Evolutionary conservation across 2,888 invertebrate species (phyloP).

Genomic region (Drosophila rubida): DNA sequence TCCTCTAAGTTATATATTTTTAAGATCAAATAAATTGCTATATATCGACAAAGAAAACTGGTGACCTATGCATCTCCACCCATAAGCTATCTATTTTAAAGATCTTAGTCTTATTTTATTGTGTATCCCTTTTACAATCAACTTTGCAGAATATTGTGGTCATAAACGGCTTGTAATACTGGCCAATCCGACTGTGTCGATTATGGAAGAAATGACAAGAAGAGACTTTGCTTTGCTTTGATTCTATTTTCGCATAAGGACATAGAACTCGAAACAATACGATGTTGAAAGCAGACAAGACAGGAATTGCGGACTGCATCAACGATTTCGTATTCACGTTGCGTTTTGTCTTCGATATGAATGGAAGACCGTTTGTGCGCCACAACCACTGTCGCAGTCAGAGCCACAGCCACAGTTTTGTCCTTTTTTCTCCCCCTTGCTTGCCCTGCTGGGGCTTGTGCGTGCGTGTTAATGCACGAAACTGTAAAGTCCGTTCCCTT

Average conservation of each 20-base stretch:
- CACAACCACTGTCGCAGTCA: background rate
- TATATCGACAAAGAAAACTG: too few relatives aligned
- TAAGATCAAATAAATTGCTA: too few relatives aligned
- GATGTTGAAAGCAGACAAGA: slow-evolving; percentile 19
- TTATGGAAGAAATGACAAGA: background rate
- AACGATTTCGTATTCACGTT: slow-evolving; percentile 64
- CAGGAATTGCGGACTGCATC: slow-evolving; percentile 13
- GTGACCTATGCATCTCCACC: too few relatives aligned
- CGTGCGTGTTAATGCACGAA: slow-evolving; percentile 78
- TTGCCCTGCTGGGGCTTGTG: slow-evolving; percentile 32
- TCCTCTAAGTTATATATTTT: too few relatives aligned
- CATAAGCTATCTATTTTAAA: too few relatives aligned
- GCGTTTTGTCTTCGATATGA: slow-evolving; percentile 62
- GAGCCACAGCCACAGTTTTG: too few relatives aligned
- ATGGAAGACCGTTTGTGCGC: slow-evolving; percentile 30
- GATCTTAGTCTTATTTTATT: too few relatives aligned
- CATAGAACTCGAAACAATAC: slow-evolving; percentile 12
- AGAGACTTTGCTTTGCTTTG: background rate
- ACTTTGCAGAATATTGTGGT: too few relatives aligned
- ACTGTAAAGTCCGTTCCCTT: slow-evolving; percentile 65
- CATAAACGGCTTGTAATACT: too few relatives aligned
- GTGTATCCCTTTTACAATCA: too few relatives aligned
- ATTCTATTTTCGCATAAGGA: background rate
- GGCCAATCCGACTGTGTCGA: too few relatives aligned
- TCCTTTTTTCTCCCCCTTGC: background rate